Conservation (phyloP, 2,797 vertebrate genomes). For the Nannoperca obscura region DNA sequence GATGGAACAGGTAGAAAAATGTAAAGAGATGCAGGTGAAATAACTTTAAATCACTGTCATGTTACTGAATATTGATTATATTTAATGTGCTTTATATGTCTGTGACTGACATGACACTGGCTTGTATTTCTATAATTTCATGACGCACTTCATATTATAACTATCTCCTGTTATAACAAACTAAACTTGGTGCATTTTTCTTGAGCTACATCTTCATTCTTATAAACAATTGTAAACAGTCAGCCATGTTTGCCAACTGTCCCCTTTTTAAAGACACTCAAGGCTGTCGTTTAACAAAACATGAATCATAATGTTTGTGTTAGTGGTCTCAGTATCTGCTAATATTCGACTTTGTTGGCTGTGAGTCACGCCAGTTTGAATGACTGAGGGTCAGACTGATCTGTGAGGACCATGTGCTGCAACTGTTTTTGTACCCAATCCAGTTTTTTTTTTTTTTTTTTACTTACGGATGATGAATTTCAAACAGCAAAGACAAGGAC, state of each 20-base stretch:
- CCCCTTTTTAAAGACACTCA: constrained; percentile 20
- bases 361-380: constrained; percentile 36
- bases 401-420: neutral
- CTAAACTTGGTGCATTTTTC: neutral
- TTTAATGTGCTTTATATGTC: neutral
- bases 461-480: constrained; percentile 33
- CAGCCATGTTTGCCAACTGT: neutral
- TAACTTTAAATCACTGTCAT: neutral
- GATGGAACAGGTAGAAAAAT: neutral
- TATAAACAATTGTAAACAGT: constrained; percentile 15
- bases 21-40: neutral
- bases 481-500: constrained; percentile 12
- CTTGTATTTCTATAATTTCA: neutral
- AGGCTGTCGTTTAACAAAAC: constrained; percentile 23
- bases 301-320: constrained; percentile 35
- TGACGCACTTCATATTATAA: neutral
- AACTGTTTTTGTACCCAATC: constrained; percentile 5
- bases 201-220: neutral
- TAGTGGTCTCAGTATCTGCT: constrained; percentile 13
- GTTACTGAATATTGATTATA: neutral
- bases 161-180: constrained; percentile 14
- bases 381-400: constrained; percentile 18
- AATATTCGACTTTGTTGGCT: constrained; percentile 4
- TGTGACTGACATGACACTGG: neutral
- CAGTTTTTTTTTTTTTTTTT: constrained; percentile 30